Evolutionary conservation across 2,113 vertebrate genomes (phyloP), one percentile per base, ranked within the genome.

Genomic region (Gavia stellata): DNA sequence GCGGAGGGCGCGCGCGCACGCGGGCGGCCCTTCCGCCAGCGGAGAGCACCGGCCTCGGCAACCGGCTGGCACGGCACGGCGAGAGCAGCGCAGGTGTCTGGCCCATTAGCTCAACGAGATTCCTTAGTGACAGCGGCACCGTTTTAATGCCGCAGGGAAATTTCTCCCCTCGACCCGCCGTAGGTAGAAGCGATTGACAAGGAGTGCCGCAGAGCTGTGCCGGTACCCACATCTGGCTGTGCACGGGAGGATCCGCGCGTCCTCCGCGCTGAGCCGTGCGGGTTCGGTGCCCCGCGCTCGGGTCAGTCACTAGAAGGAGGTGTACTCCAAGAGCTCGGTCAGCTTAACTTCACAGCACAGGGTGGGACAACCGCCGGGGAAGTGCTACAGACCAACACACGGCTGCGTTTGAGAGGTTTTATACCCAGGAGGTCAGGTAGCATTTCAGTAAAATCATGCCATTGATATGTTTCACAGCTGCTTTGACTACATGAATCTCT

Each of bases 381-480:
- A 3, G 44, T 5, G 0, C 0, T 1, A 0, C 62, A 3, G 33
- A 0, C 14, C 0, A 3, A 42, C 1, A 1, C 49, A 0, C 49
- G n/a, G n/a, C 0, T 4, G n/a, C 0, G 29, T 28, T 16, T 13
- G 59, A 1, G 29, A 4, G 2, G 15, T 14, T 24, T 8, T 21
- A 1, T 4, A 8, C 7, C 18, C 4, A 1, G 20, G 49, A 17
- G 14, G 6, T 23, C 0, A 2, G 6, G 36, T 3, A 3, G 4
- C 17, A 0, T 24, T 31, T 20, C 82, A 13, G 38, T 23, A 18
- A n/a, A 45, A 10, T 4, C 14, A 6, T 0, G 7, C 17, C 58
- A 1, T 2, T 26, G 40, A 4, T 5, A 1, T 10, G 8, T 12
- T 34, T 29, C 40, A 0, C 7, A 7, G 61, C 36, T 12, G 3